A percentile compares a stretch with the other conserved stretches of the same genome.
Evolutionary conservation across 1,140 invertebrate genomes (phyloP).

Genomic region (Drosophila suzukii): DNA sequence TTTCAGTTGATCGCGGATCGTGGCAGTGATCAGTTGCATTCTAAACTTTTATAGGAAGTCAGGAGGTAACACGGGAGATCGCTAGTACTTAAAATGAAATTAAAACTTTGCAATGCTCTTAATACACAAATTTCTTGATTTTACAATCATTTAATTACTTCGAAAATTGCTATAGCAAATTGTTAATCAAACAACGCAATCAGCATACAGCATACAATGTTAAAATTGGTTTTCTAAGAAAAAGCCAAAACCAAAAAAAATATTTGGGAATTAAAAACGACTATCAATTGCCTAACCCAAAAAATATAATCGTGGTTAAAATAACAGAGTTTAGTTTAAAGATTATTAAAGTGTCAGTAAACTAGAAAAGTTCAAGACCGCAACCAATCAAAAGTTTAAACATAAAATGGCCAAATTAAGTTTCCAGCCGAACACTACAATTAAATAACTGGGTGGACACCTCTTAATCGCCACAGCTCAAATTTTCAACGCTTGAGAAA

Average conservation of each 20-base stretch:
- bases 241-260: neutral
- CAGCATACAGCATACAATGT: neutral
- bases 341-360: neutral
- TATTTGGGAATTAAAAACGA: neutral
- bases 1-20: constrained; percentile 56
- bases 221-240: neutral
- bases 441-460: constrained; percentile 35
- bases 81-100: too few species aligned
- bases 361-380: neutral
- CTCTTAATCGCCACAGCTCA: constrained; percentile 24
- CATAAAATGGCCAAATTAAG: neutral
- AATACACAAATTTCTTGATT: neutral
- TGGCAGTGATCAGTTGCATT: constrained; percentile 55
- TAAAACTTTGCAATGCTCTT: neutral
- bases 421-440: neutral
- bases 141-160: neutral
- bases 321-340: too few species aligned
- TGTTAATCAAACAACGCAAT: neutral
- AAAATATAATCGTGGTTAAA: too few species aligned
- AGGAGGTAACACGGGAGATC: neutral
- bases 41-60: neutral
- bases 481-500: constrained; percentile 3
- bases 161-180: neutral
- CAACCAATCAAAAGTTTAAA: neutral
- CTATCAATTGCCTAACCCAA: too few species aligned